Evolutionary conservation across 2,113 vertebrate species (phyloP).

Genomic region (Salvelinus sp.): DNA sequence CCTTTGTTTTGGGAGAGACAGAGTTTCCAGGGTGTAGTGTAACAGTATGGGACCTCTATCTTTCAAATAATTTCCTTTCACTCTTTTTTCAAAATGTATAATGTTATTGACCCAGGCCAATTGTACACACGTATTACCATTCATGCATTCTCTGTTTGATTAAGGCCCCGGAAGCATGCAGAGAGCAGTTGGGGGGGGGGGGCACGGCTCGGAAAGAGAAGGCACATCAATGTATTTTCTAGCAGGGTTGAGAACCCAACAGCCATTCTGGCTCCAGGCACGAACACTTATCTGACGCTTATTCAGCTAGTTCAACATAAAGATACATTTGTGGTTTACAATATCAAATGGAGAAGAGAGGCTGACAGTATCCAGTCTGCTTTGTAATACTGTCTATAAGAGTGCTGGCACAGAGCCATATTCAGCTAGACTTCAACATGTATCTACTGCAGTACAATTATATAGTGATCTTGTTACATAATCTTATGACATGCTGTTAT

Average conservation of each 20-base stretch:
- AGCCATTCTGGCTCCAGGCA: neutral
- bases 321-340: neutral
- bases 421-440: neutral
- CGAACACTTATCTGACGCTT: neutral
- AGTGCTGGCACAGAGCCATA: slow-evolving; percentile 7
- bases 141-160: neutral
- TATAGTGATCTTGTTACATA: neutral
- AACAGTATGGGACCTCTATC: neutral
- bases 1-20: too few relatives aligned
- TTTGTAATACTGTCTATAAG: neutral
- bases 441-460: neutral
- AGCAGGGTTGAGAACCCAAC: neutral
- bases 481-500: neutral
- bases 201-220: too few relatives aligned
- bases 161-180: neutral
- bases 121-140: neutral
- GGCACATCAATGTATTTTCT: too few relatives aligned
- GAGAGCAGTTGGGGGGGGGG: neutral
- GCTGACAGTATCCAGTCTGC: neutral
- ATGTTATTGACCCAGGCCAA: too few relatives aligned
- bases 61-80: neutral
- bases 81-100: neutral
- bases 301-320: neutral
- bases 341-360: neutral
- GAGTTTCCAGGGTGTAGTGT: neutral